Evolutionary conservation across 2,113 vertebrate genomes (phyloP), one percentile per base, ranked within the genome.

Genomic region (Hydrochoerus hydrochaeris): DNA sequence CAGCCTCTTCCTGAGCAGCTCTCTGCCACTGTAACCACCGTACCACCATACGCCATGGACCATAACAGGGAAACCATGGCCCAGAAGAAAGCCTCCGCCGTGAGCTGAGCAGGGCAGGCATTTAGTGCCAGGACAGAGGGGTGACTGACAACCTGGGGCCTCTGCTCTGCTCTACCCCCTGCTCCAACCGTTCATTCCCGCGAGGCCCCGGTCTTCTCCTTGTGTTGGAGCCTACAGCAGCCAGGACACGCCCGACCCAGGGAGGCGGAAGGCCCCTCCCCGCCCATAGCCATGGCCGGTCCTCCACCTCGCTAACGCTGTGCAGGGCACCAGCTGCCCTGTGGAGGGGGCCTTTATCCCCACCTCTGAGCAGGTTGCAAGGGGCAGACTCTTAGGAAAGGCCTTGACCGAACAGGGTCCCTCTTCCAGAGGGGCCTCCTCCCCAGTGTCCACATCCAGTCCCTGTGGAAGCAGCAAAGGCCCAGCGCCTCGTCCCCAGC

Each of bases 141-240:
- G 69, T 9, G 22, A 12, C 69, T 41, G 3, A 41, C 24, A 24
- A 24, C 30, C 28, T 1, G 0, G 26, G 28, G 24, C 75, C 41
- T 28, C 8, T 2, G 28, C 38, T 12, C 38, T 11, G 3, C 46
- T 14, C 35, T 9, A 11, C 0, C 65, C 16, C 0, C 0, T n/a
- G 7, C 41, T 44, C 22, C 71, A 49, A 52, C 19, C 17, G 32
- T 6, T 30, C n/a, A 20, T 22, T 69, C 77, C 35, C 7, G 0
- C 0, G 22, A 5, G 54, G 22, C 65, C 65, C 32, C 10, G 1
- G 16, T 5, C 26, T 26, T 17, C 58, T 38, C 38, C 35, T 22
- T 10, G 6, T 35, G 41, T 0, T 8, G 38, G 11, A 10, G 9
- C 12, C 46, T 32, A 5, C 5, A 73, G 69, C 62, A 35, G 46